A percentile compares a stretch with the other conserved stretches of the same genome.
Evolutionary conservation across 2,797 vertebrate genomes (phyloP).

Genomic region (Oreonectes daqikongensis): DNA sequence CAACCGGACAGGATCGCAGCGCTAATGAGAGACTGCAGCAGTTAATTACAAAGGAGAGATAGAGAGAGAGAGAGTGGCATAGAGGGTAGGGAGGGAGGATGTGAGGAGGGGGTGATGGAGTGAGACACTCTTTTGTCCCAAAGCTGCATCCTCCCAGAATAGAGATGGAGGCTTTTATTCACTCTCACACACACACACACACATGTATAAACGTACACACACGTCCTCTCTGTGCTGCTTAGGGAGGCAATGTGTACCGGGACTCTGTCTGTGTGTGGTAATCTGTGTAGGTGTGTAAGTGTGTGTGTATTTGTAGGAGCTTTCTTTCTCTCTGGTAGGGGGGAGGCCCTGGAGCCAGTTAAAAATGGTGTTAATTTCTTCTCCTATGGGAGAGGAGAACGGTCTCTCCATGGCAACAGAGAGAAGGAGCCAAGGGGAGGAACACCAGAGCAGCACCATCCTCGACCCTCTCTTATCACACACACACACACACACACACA

Average conservation of each 20-base stretch:
- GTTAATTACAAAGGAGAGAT: constrained; percentile 61
- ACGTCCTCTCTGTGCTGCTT: constrained; percentile 43
- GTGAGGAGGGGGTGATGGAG: constrained; percentile 40
- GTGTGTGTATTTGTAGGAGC: constrained; percentile 49
- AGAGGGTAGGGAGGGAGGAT: constrained; percentile 47
- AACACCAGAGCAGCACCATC: constrained; percentile 77
- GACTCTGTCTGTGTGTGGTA: constrained; percentile 50
- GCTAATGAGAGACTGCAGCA: constrained; percentile 61
- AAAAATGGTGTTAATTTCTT: constrained; percentile 87
- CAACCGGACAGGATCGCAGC: constrained; percentile 58
- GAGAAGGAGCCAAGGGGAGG: constrained; percentile 81
- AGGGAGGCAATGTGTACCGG: constrained; percentile 38
- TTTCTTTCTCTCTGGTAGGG: constrained; percentile 71
- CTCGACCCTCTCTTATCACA: constrained; percentile 75
- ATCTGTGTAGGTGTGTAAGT: constrained; percentile 53
- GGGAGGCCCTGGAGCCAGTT: constrained; percentile 82
- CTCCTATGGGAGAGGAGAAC: constrained; percentile 84
- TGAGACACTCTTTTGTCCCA: constrained; percentile 61
- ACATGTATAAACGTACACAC: constrained; percentile 26
- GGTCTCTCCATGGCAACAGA: constrained; percentile 85
- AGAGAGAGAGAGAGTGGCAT: constrained; percentile 45
- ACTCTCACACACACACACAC: constrained; percentile 30
- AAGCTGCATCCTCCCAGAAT: constrained; percentile 61
- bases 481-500: constrained; percentile 36
- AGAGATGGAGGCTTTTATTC: constrained; percentile 55